Evolutionary conservation across 2,797 vertebrate genomes (phyloP).

Genomic region (Sus cebifrons): DNA sequence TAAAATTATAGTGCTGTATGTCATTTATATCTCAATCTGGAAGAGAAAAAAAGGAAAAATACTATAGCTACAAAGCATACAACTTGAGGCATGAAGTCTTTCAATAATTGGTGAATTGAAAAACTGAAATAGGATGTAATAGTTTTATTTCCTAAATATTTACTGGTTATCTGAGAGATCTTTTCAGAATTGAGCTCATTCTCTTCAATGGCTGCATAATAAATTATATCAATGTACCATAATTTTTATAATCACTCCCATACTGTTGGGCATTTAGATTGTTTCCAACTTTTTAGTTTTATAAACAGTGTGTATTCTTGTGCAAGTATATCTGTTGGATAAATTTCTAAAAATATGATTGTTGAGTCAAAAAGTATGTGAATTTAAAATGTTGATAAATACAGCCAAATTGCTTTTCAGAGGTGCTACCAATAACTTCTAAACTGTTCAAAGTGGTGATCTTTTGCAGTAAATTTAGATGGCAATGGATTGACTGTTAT

Average conservation of each 20-base stretch:
- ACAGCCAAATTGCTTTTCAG: neutral
- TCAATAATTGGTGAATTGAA: neutral
- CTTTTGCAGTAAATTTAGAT: slow-evolving; percentile 12
- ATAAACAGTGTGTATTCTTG: neutral
- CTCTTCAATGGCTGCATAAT: neutral
- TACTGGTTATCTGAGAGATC: neutral
- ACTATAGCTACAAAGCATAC: neutral
- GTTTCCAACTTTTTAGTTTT: slow-evolving; percentile 40
- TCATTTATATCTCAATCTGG: neutral
- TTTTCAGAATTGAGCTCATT: slow-evolving; percentile 17
- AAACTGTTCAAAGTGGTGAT: neutral
- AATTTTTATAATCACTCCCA: neutral
- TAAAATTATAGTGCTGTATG: neutral
- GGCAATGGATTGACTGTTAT: neutral
- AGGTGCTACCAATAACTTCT: neutral
- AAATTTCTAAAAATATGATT: slow-evolving; percentile 47
- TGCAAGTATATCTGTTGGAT: neutral
- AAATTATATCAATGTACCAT: neutral
- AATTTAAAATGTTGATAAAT: slow-evolving; percentile 42
- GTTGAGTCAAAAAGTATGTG: neutral
- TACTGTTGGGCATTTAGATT: slow-evolving; percentile 18
- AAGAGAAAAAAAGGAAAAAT: neutral
- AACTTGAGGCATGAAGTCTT: slow-evolving; percentile 25
- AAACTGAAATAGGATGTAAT: neutral
- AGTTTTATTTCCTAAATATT: slow-evolving; percentile 32